Conservation (phyloP, 1,140 invertebrate genomes). For the Gryllus bimaculatus region DNA sequence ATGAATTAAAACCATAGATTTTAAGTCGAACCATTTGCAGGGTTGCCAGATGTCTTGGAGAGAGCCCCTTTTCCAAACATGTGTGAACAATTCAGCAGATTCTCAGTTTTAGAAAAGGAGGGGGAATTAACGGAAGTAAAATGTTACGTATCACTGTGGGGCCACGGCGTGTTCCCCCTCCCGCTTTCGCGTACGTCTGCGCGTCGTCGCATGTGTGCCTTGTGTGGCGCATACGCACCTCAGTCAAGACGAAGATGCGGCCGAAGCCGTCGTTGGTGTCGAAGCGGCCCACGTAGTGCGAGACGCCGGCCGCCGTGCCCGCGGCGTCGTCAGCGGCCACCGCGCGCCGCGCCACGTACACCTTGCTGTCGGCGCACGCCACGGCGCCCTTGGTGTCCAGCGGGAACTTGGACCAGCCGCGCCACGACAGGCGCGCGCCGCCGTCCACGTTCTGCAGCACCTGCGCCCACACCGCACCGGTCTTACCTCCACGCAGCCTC, state of each 20-base stretch:
- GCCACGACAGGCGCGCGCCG: slow-evolving; percentile 62
- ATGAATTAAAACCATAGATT: too few relatives aligned
- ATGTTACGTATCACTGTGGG: too few relatives aligned
- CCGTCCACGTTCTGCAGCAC: slow-evolving; percentile 66
- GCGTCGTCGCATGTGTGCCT: too few relatives aligned
- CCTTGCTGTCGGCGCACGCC: slow-evolving; percentile 23
- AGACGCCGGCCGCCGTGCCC: slow-evolving; percentile 31
- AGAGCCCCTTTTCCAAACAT: too few relatives aligned
- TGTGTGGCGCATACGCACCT: slow-evolving; percentile 31
- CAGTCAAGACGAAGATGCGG: slow-evolving; percentile 53
- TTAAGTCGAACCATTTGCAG: too few relatives aligned
- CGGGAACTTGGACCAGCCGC: slow-evolving; percentile 55
- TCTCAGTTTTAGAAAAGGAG: too few relatives aligned
- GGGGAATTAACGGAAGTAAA: too few relatives aligned
- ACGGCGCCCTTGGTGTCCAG: slow-evolving; percentile 53
- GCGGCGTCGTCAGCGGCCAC: slow-evolving; percentile 28
- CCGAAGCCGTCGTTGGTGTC: slow-evolving; percentile 51
- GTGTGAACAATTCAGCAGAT: too few relatives aligned
- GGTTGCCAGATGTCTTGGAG: too few relatives aligned
- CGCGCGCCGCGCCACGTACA: slow-evolving; percentile 41
- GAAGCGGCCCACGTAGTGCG: slow-evolving; percentile 57
- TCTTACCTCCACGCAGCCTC: too few relatives aligned
- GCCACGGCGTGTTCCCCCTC: too few relatives aligned
- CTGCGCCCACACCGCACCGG: slow-evolving; percentile 29
- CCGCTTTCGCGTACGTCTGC: too few relatives aligned